Percentiles rank a stretch among this genome's conserved stretches.
These are phyloP conservation scores for Adelosebastes latens DNA, from an alignment of 2,797 vertebrate genomes.

Conservation along the genomic window DNA sequence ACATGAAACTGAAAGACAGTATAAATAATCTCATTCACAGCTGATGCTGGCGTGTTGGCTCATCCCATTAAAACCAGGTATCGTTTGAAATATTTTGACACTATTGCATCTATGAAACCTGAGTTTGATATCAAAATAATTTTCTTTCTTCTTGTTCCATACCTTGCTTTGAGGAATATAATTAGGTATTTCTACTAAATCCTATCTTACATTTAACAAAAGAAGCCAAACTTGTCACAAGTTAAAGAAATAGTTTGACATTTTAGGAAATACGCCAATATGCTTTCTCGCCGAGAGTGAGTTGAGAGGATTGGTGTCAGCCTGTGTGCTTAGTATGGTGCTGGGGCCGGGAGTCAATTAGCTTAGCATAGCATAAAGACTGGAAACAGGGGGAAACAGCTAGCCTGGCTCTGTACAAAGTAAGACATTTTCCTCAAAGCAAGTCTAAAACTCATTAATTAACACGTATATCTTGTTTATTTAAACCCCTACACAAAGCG, in stretches of 20 bases:
- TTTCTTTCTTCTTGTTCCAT: background rate
- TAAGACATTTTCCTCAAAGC: too few relatives aligned
- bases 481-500: accelerated
- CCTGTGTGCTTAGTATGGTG: background rate
- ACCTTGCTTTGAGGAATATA: background rate
- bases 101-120: background rate
- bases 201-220: background rate
- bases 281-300: too few relatives aligned
- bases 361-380: background rate
- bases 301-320: background rate
- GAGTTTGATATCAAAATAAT: background rate
- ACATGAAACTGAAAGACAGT: background rate
- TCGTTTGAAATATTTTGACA: background rate
- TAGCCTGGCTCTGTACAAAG: too few relatives aligned
- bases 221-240: background rate
- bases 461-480: too few relatives aligned
- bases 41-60: background rate
- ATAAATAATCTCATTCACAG: background rate
- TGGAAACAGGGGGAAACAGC: too few relatives aligned
- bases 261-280: background rate
- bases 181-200: background rate
- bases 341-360: background rate
- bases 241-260: background rate
- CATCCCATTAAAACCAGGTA: background rate
- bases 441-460: too few relatives aligned